A percentile compares a stretch with the other conserved stretches of the same genome.
Evolutionary conservation across 1,140 invertebrate genomes (phyloP).

Genomic region (Bombus cullumanus): DNA sequence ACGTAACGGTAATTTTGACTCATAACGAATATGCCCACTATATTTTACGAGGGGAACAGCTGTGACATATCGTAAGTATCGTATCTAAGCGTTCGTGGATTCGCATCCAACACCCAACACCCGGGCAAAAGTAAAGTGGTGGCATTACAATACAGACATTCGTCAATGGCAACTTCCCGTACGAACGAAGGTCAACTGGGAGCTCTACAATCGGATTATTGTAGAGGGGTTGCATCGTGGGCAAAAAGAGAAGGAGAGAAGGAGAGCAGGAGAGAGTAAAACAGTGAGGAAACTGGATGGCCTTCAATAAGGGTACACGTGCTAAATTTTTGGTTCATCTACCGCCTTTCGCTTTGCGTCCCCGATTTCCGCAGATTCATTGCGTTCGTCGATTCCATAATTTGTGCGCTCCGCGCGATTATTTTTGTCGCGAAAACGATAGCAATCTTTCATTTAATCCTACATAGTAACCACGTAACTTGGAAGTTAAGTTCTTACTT

Average conservation of each 20-base stretch:
- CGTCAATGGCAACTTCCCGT: slow-evolving; percentile 26
- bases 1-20: slow-evolving; percentile 16
- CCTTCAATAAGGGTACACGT: slow-evolving; percentile 37
- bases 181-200: slow-evolving; percentile 28
- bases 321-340: slow-evolving; percentile 25
- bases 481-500: not conserved
- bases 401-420: not conserved
- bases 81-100: not conserved
- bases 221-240: slow-evolving; percentile 44
- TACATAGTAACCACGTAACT: not conserved
- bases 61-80: slow-evolving; percentile 38
- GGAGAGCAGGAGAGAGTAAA: not conserved
- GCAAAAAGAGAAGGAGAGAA: not conserved
- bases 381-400: not conserved
- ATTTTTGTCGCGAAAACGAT: not conserved
- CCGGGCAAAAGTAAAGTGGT: not conserved
- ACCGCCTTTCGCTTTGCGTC: not conserved
- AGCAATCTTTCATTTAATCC: not conserved
- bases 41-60: slow-evolving; percentile 26
- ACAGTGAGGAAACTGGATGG: slow-evolving; percentile 21
- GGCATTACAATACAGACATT: slow-evolving; percentile 15
- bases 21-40: not conserved
- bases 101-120: not conserved
- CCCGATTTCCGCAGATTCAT: not conserved
- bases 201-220: not conserved